Percentiles rank a stretch among this genome's conserved stretches.
Evolutionary conservation across 2,888 invertebrate genomes (phyloP).

Genomic region (Acleris emargana): DNA sequence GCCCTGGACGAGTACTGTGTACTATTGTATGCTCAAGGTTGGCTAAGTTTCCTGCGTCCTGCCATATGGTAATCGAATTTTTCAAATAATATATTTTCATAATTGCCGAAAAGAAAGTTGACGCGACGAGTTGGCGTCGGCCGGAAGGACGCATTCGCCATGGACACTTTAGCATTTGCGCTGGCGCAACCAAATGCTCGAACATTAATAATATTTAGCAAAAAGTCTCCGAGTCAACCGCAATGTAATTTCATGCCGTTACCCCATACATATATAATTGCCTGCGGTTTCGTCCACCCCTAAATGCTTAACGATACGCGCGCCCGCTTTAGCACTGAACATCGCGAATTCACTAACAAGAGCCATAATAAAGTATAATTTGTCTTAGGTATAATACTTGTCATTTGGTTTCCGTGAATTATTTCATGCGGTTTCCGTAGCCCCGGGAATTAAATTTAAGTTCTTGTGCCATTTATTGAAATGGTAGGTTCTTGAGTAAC

Average conservation of each 20-base stretch:
- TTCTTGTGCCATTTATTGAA: conserved; percentile 9
- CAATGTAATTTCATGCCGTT: conserved; percentile 58
- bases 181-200: not conserved
- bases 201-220: conserved; percentile 44
- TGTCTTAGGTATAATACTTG: conserved; percentile 45
- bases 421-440: conserved; percentile 52
- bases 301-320: conserved; percentile 65
- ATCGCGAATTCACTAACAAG: conserved; percentile 59
- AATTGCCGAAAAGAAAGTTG: no score
- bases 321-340: conserved; percentile 50
- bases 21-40: no score
- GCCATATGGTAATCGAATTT: no score
- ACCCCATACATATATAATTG: conserved; percentile 63
- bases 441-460: conserved; percentile 40
- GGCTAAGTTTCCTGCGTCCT: no score
- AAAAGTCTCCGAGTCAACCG: conserved; percentile 54
- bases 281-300: conserved; percentile 64
- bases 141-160: no score
- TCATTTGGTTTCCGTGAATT: conserved; percentile 51
- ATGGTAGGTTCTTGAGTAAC: not conserved
- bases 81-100: no score
- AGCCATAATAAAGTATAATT: conserved; percentile 62
- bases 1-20: no score
- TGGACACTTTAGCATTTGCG: not conserved
- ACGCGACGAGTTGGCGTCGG: no score